A percentile compares a stretch with the other conserved stretches of the same genome.
phyloP scores from a whole-genome alignment of 35 echinoderm and acorn worm genomes.

The Ptychodera flava region DNA sequence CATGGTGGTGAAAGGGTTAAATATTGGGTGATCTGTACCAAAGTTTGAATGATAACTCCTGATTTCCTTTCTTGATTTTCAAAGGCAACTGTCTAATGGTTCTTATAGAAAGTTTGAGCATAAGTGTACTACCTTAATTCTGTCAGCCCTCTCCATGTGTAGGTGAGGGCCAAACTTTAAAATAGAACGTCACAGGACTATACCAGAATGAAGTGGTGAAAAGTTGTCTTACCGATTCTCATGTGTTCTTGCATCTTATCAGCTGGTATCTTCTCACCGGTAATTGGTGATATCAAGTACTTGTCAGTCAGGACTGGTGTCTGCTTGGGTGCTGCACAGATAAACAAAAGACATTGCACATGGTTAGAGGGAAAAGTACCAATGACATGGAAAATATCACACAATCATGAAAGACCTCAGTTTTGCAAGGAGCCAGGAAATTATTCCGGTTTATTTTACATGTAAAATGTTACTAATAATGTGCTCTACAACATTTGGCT shows the following conservation, averaged over 20 bases:
- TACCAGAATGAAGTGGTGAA: no score
- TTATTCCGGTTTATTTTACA: not conserved
- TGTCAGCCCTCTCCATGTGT: no score
- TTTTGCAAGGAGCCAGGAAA: not conserved
- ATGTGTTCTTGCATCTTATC: conserved; percentile 96
- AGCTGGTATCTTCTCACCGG: conserved; percentile 90
- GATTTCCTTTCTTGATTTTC: no score
- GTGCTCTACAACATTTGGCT: not conserved
- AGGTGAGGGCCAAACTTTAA: no score
- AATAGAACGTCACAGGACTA: no score
- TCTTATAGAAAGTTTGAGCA: no score
- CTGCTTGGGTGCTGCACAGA: conserved; percentile 60
- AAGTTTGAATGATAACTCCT: no score
- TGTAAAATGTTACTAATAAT: not conserved
- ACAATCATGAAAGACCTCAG: not conserved
- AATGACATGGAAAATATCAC: not conserved
- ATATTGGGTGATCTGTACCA: no score
- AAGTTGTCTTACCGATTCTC: conserved; percentile 98
- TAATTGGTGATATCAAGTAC: conserved; percentile 88
- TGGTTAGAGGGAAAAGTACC: no score
- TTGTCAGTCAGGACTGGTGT: not conserved
- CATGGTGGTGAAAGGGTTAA: no score
- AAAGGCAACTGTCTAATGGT: no score
- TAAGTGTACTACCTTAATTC: no score
- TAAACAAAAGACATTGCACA: not conserved